phyloP scores from a whole-genome alignment of 2,888 invertebrate species.

The Ornithoptera priamus region DNA sequence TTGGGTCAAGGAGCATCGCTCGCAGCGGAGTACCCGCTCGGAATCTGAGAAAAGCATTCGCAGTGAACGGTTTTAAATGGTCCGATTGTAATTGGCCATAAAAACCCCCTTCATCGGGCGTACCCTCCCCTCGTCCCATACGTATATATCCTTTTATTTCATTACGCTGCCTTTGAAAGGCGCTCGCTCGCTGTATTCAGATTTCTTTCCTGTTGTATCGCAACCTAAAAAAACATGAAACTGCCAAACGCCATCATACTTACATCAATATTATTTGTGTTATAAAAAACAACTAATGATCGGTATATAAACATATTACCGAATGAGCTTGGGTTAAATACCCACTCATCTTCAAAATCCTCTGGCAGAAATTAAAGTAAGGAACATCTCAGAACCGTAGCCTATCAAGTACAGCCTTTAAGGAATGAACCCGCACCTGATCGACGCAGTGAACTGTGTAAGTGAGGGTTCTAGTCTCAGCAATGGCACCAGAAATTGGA shows the following conservation, averaged over 20 bases:
- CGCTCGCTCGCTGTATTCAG: slow-evolving; percentile 8
- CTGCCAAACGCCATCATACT: neutral
- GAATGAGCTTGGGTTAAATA: too few species aligned
- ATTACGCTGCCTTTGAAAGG: slow-evolving; percentile 8
- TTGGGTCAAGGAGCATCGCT: slow-evolving; percentile 26
- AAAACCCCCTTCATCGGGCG: slow-evolving; percentile 15
- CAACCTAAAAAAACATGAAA: neutral
- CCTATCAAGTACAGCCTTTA: too few species aligned
- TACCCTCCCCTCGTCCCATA: slow-evolving; percentile 2
- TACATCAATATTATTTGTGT: neutral
- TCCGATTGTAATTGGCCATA: slow-evolving; percentile 29
- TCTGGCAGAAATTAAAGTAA: too few species aligned
- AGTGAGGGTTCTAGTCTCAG: too few species aligned
- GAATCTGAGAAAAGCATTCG: slow-evolving; percentile 12
- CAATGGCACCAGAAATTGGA: too few species aligned
- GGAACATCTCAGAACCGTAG: too few species aligned
- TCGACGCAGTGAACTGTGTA: too few species aligned
- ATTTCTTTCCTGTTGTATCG: slow-evolving; percentile 3
- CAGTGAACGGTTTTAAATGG: slow-evolving; percentile 28
- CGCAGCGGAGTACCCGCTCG: slow-evolving; percentile 3
- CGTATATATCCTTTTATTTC: slow-evolving; percentile 21
- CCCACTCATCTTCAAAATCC: too few species aligned
- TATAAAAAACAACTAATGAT: too few species aligned
- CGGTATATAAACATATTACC: too few species aligned
- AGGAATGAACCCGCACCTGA: too few species aligned